A percentile compares a stretch with the other conserved stretches of the same genome.
Conservation (phyloP, 1,140 invertebrate species). For the Drosophila ercepeae region DNA sequence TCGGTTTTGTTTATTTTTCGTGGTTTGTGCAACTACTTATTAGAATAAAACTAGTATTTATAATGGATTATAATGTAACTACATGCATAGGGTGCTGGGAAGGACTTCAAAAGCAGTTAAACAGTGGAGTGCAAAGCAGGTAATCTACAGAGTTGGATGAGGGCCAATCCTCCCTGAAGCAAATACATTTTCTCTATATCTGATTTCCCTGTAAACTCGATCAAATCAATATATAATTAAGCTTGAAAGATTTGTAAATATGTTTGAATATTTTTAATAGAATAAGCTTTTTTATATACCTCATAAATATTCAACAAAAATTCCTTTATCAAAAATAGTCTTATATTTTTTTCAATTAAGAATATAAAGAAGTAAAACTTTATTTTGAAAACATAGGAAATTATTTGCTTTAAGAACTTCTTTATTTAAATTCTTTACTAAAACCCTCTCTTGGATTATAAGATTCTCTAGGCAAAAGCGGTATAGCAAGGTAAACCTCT, state of each 20-base stretch:
- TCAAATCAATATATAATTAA: too few relatives aligned
- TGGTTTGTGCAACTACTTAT: conserved; percentile 21
- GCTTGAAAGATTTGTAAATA: too few relatives aligned
- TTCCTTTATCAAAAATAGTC: too few relatives aligned
- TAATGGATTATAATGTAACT: conserved; percentile 25
- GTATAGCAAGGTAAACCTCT: conserved; percentile 9
- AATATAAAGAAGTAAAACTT: too few relatives aligned
- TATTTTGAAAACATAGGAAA: too few relatives aligned
- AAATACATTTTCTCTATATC: neutral
- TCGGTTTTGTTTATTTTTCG: conserved; percentile 2
- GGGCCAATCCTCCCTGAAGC: neutral
- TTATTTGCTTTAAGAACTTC: too few relatives aligned
- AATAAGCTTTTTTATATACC: too few relatives aligned
- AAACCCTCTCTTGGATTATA: neutral
- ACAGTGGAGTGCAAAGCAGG: conserved; percentile 22
- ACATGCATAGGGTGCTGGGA: conserved; percentile 20
- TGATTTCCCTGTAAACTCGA: too few relatives aligned
- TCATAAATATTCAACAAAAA: too few relatives aligned
- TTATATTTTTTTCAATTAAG: too few relatives aligned
- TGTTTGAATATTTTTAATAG: too few relatives aligned
- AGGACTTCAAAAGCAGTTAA: conserved; percentile 10
- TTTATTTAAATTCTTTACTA: too few relatives aligned
- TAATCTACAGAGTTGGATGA: conserved; percentile 11
- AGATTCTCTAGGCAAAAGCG: neutral
- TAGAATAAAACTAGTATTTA: conserved; percentile 21